Evolutionary conservation across 1,140 invertebrate genomes (phyloP).

Genomic region (Nautilus pompilius): DNA sequence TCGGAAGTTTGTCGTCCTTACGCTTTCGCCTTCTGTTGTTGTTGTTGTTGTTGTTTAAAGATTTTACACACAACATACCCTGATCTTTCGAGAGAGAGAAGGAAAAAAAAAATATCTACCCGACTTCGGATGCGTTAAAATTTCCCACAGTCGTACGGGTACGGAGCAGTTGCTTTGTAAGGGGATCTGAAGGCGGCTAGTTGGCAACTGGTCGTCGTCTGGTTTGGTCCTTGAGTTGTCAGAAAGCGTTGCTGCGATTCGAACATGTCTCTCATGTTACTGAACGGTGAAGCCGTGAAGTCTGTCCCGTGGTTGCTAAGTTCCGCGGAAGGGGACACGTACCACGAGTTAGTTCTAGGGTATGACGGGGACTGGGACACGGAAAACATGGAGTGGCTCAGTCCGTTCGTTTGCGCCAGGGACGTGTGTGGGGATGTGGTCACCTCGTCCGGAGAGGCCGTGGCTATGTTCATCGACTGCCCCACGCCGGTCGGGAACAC

Average conservation of each 20-base stretch:
- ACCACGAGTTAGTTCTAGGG: slow-evolving; percentile 39
- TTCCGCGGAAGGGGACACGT: slow-evolving; percentile 37
- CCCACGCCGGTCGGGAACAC: slow-evolving; percentile 11
- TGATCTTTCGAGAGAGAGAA: too few relatives aligned
- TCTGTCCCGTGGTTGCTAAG: slow-evolving; percentile 30
- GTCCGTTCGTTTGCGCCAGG: slow-evolving; percentile 31
- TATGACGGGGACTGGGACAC: slow-evolving; percentile 32
- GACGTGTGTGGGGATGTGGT: slow-evolving; percentile 11
- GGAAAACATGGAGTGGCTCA: slow-evolving; percentile 33
- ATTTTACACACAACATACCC: too few relatives aligned
- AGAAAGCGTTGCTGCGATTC: slow-evolving; percentile 37
- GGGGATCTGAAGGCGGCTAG: slow-evolving; percentile 43
- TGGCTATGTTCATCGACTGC: slow-evolving; percentile 10
- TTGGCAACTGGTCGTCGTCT: slow-evolving; percentile 37
- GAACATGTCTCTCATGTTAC: slow-evolving; percentile 37
- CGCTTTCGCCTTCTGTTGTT: too few relatives aligned
- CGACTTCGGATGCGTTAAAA: too few relatives aligned
- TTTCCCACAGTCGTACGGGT: slow-evolving; percentile 46
- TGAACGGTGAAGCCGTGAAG: slow-evolving; percentile 27
- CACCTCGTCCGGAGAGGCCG: slow-evolving; percentile 16
- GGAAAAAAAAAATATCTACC: too few relatives aligned
- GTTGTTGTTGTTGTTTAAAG: too few relatives aligned
- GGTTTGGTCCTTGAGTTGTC: slow-evolving; percentile 26
- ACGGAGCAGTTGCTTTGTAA: slow-evolving; percentile 38
- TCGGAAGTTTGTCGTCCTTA: too few relatives aligned